phyloP scores from a whole-genome alignment of 2,113 vertebrate genomes.

The Myrmecobius fasciatus region DNA sequence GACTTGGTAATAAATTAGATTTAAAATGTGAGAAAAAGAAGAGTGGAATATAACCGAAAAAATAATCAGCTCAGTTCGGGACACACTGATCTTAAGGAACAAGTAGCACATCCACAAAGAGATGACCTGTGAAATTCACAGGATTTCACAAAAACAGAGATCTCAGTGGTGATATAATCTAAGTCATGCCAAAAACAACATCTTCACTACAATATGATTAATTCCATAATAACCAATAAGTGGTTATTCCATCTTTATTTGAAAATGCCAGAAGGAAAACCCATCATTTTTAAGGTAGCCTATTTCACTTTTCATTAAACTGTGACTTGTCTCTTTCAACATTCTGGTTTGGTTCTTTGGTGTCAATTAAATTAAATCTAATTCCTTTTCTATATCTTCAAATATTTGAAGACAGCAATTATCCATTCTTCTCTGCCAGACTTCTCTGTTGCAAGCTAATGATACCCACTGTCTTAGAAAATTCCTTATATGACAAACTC shows the following conservation, averaged over 20 bases:
- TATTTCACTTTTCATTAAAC: not conserved
- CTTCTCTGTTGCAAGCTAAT: not conserved
- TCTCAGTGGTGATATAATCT: not conserved
- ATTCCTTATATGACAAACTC: not conserved
- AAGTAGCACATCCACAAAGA: not conserved
- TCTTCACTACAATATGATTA: not conserved
- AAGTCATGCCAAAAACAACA: not conserved
- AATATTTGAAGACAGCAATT: not conserved
- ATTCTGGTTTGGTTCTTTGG: not conserved
- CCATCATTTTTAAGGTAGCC: not conserved
- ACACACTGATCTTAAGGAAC: not conserved
- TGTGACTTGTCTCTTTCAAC: not conserved
- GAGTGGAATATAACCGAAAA: not conserved
- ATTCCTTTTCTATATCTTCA: not conserved
- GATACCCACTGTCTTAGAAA: not conserved
- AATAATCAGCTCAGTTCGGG: not conserved
- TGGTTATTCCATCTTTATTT: not conserved
- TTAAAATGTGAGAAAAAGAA: not conserved
- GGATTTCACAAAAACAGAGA: not conserved
- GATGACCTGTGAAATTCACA: not conserved
- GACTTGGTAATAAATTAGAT: not conserved
- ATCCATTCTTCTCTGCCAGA: not conserved
- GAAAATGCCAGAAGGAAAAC: not conserved
- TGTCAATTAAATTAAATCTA: not conserved
- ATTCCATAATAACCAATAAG: not conserved